Conservation (phyloP, 1,140 invertebrate species). For the Anoplophora glabripennis region DNA sequence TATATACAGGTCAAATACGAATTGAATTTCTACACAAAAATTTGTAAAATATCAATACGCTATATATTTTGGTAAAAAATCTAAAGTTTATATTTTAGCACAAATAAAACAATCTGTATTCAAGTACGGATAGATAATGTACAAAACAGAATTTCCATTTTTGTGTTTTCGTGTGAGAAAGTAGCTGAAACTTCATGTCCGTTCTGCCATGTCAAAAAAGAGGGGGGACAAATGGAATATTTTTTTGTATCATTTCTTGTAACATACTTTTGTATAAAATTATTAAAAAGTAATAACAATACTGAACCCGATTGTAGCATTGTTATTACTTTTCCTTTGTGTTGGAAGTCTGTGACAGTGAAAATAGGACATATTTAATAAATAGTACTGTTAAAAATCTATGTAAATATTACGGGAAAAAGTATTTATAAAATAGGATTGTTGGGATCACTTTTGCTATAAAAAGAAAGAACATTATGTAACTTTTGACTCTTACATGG, state of each 20-base stretch:
- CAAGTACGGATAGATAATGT: slow-evolving; percentile 34
- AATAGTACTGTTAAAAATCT: slow-evolving; percentile 36
- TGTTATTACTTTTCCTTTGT: slow-evolving; percentile 27
- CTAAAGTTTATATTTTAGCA: slow-evolving; percentile 46
- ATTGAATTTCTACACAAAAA: slow-evolving; percentile 39
- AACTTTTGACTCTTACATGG: slow-evolving; percentile 26
- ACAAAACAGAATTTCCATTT: slow-evolving; percentile 39
- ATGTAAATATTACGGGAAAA: slow-evolving; percentile 39
- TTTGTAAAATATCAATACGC: slow-evolving; percentile 37
- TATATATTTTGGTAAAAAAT: slow-evolving; percentile 44
- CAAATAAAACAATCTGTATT: slow-evolving; percentile 31
- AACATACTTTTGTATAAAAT: slow-evolving; percentile 4
- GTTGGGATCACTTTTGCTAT: slow-evolving; percentile 44
- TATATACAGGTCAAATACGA: slow-evolving; percentile 39
- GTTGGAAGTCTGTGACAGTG: slow-evolving; percentile 29
- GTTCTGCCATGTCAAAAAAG: slow-evolving; percentile 19
- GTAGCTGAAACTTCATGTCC: slow-evolving; percentile 34
- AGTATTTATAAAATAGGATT: slow-evolving; percentile 40
- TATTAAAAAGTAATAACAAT: slow-evolving; percentile 12
- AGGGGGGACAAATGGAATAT: background rate
- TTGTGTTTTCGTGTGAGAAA: slow-evolving; percentile 34
- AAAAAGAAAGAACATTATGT: slow-evolving; percentile 23
- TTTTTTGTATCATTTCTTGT: slow-evolving; percentile 12
- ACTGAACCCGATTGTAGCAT: slow-evolving; percentile 2
- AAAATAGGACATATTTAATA: slow-evolving; percentile 26